Base-by-base conservation (phyloP, 92 coral and sea anemone genomes). In the Palythoa caribaeorum region DNA sequence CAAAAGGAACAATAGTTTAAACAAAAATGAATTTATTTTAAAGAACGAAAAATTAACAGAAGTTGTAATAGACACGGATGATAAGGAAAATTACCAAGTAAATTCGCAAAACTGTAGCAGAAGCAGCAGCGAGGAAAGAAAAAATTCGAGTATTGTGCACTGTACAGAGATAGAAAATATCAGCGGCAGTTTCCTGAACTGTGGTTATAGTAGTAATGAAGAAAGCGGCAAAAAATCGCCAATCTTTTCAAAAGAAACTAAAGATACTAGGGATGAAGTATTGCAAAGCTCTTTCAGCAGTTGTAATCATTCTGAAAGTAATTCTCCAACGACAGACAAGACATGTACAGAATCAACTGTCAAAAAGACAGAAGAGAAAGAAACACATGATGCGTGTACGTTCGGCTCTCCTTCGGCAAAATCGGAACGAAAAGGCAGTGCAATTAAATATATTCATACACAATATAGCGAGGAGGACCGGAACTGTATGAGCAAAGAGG, bases 71-170 rank as follows among this genome's bases (percentile, higher is more conserved):
- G 96, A 93, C 79, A 95, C 92, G 47, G 90, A 94, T n/a, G 92
- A 95, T 79, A 95, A 95, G 74, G 98, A 95, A 91, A 95, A 95
- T 75, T 37, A 91, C 20, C 83, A 84, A 51, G 86, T 51, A 48
- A 81, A 66, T 51, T 66, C 60, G 21, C 86, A 48, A 21, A 79
- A 79, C 73, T 60, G 38, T 39, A 69, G 84, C 38, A 16, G 47
- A 19, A 79, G 71, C 19, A 79, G 73, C 51, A 79, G 84, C 37
- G 84, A 79, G 20, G 73, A 62, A 59, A 38, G 73, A n/a, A 81
- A 47, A 81, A 48, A 9, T 63, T 66, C 86, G 2, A 47, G 19
- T 17, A 5, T 51, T 38, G 74, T 44, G 5, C 50, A 15, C 14
- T 37, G 48, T 5, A 81, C 55, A 21, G 86, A 65, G 2, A 19